These are phyloP conservation scores for Chrysochloris asiatica DNA, from an alignment of 2,113 vertebrate genomes.

Conservation along the genomic window DNA sequence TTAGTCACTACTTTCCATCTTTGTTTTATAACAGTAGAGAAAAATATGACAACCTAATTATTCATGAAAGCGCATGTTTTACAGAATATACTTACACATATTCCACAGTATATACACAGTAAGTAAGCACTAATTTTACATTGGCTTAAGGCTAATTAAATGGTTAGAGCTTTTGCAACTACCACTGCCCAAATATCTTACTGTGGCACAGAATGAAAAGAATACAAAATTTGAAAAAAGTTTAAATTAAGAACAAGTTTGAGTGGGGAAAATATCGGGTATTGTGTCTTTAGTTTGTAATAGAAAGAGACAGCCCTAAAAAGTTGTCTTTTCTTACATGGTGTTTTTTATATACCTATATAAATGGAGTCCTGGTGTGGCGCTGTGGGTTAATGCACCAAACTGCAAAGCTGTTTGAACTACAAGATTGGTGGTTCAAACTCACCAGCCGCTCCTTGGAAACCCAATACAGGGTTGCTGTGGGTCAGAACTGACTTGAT, in stretches of 20 bases:
- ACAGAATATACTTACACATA: not conserved
- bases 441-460: no score
- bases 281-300: not conserved
- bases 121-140: not conserved
- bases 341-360: no score
- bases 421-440: no score
- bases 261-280: not conserved
- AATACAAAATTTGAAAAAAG: not conserved
- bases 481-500: no score
- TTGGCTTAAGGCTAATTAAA: not conserved
- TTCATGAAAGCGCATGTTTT: not conserved
- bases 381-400: no score
- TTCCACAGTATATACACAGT: not conserved
- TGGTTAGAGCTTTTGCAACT: not conserved
- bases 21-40: not conserved
- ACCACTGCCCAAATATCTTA: constrained; percentile 24
- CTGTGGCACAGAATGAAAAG: no score
- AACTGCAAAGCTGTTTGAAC: no score
- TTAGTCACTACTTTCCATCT: not conserved
- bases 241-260: constrained; percentile 43
- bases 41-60: not conserved
- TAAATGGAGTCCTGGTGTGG: no score
- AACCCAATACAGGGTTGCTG: no score
- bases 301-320: not conserved
- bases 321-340: not conserved